Conservation (phyloP, 53 echinoderm and acorn worm genomes). For the Patiria pectinifera region DNA sequence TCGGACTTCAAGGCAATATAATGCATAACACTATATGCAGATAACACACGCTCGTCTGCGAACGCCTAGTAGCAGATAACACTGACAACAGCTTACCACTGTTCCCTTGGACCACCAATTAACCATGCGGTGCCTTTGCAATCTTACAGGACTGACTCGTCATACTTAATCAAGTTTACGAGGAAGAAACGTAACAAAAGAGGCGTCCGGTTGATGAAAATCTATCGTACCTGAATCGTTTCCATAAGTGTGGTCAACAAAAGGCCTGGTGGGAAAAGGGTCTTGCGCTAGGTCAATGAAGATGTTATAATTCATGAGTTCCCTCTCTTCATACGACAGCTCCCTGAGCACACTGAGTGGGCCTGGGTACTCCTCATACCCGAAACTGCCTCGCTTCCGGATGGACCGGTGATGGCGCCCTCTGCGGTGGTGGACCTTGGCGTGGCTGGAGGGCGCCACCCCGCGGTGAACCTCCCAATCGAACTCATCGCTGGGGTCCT, state of each 20-base stretch:
- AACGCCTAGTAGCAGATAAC: too few species aligned
- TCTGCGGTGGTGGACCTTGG: neutral
- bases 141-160: neutral
- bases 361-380: neutral
- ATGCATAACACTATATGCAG: too few species aligned
- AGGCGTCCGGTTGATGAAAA: neutral
- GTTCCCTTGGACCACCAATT: too few species aligned
- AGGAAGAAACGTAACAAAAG: neutral
- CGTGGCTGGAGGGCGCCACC: conserved; percentile 1
- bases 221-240: conserved; percentile 29
- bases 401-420: neutral
- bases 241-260: conserved; percentile 47
- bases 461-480: conserved; percentile 77
- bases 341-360: neutral
- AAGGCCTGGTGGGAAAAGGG: neutral
- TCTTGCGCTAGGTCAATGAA: conserved; percentile 20
- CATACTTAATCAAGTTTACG: neutral
- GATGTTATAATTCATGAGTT: neutral
- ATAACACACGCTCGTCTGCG: too few species aligned
- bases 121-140: too few species aligned
- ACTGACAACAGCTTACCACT: too few species aligned
- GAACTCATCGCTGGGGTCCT: conserved; percentile 76
- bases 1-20: too few species aligned
- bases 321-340: neutral
- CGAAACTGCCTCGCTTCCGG: conserved; percentile 26